These are phyloP conservation scores for Lampropteryx suffumata DNA, from an alignment of 2,888 invertebrate species.

Conservation along the genomic window DNA sequence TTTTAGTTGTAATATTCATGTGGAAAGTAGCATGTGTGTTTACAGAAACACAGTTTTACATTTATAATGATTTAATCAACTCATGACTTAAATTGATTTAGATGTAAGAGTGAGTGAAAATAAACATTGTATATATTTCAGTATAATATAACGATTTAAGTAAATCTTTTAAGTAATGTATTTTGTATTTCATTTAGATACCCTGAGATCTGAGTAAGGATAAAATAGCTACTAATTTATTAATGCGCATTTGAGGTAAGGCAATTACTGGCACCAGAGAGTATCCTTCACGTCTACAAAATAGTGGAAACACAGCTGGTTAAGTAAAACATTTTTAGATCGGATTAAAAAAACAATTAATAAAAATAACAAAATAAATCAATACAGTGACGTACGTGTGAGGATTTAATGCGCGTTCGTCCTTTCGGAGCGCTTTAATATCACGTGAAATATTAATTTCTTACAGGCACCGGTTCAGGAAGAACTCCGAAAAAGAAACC, in stretches of 20 bases:
- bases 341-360: too few species aligned
- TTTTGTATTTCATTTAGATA: constrained; percentile 71
- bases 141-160: constrained; percentile 78
- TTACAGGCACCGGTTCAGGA: constrained; percentile 66
- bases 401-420: constrained; percentile 20
- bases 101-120: constrained; percentile 76
- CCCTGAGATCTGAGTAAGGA: constrained; percentile 77
- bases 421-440: constrained; percentile 28
- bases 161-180: constrained; percentile 80
- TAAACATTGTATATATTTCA: constrained; percentile 80
- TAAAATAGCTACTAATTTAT: constrained; percentile 5
- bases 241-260: constrained; percentile 39
- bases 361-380: not conserved
- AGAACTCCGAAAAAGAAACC: constrained; percentile 74
- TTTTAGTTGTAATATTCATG: constrained; percentile 56
- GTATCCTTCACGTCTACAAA: constrained; percentile 15
- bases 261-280: constrained; percentile 31
- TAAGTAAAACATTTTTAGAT: not conserved
- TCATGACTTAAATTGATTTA: constrained; percentile 77
- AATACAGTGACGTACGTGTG: not conserved
- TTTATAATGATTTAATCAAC: constrained; percentile 79
- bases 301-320: not conserved
- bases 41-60: constrained; percentile 67
- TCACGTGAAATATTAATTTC: constrained; percentile 32
- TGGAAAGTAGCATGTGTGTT: constrained; percentile 61